phyloP scores from a whole-genome alignment of 2,113 vertebrate genomes.

The Bubo blakistoni region DNA sequence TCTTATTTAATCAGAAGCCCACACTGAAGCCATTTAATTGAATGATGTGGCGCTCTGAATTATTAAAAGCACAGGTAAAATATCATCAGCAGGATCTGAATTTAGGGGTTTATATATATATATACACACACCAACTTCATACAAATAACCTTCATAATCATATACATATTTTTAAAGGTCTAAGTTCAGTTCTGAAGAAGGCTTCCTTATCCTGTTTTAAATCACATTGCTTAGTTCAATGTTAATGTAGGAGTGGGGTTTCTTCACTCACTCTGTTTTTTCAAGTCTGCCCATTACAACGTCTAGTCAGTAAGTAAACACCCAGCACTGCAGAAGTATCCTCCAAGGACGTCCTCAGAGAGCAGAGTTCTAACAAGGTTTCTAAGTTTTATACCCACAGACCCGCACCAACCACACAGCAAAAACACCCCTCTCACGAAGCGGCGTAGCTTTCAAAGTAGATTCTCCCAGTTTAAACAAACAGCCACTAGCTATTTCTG shows the following conservation, averaged over 20 bases:
- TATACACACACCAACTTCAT: background rate
- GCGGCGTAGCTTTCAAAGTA: background rate
- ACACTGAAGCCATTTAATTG: background rate
- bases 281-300: background rate
- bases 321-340: background rate
- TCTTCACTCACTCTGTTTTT: background rate
- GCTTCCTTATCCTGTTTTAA: background rate
- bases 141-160: background rate
- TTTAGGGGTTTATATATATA: background rate
- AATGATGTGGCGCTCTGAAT: background rate
- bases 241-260: background rate
- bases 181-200: background rate
- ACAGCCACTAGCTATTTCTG: background rate
- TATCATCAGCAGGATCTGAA: background rate
- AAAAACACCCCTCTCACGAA: background rate
- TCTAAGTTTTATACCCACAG: background rate
- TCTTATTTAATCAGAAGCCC: background rate
- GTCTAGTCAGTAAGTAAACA: background rate
- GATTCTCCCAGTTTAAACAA: background rate
- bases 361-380: background rate
- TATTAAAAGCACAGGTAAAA: background rate
- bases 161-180: background rate
- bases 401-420: background rate
- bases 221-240: background rate
- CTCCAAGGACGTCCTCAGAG: background rate